Base-by-base conservation (phyloP, 30 jellyfish, hydroid and myxozoan genomes). In the Chrysaora quinquecirrha region DNA sequence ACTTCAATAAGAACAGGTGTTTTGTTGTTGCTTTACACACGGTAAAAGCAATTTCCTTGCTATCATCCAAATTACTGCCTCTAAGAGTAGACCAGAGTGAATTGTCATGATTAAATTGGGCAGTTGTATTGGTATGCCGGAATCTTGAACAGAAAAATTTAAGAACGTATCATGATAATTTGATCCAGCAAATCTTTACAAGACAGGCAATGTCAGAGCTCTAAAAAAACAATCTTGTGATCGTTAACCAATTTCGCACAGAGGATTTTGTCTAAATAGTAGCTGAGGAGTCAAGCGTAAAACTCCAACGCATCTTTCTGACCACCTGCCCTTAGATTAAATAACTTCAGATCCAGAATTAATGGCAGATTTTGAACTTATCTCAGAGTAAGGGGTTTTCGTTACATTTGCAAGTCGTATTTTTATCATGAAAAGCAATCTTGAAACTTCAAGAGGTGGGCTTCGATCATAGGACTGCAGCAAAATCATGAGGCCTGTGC, bases 251-350 rank as follows among this genome's bases (percentile, higher is more conserved):
- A 18, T 23, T 38, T 20, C 35, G 20, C 35, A 62, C 74, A 21
- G 38, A 2, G 74, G 25, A 62, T 62, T 18, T 23, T 23, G 2
- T 20, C 74, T 3, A 62, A 18, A 38, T 62, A 62, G 2, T 62
- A 33, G 18, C 22, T 25, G 30, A 62, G 1, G 1, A 62, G 11
- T 30, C 38, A 20, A 22, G 74, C 35, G 14, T 23, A 62, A 25
- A 62, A 62, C 25, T 62, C 35, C 10, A 62, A 33, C 18, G 74
- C 74, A 62, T 62, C 74, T 38, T 25, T 62, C 14, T 62, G 70
- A n/a, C 3, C 70, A n/a, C 28, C 31, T 3, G 6, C n/a, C 9
- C 70, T n/a, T 3, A 38, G 74, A 38, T 62, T 38, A 62, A 62
- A 62, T 20, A 33, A 25, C 18, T 20, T 22, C 38, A 14, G 38